These are phyloP conservation scores for Dryadula phaetusa DNA, from an alignment of 2,888 invertebrate genomes.

Conservation along the genomic window DNA sequence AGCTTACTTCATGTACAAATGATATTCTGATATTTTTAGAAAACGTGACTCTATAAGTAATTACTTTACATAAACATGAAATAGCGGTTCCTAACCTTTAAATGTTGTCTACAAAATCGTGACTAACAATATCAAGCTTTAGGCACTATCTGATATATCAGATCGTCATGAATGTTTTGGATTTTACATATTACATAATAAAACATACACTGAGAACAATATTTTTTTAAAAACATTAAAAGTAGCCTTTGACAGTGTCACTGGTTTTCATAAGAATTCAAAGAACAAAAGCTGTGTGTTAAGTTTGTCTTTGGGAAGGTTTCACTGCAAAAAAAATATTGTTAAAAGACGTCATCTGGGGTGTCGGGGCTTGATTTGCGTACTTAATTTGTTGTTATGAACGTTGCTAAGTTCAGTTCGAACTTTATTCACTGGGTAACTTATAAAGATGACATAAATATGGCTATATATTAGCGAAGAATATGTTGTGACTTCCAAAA, in stretches of 20 bases:
- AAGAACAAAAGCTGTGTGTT: neutral
- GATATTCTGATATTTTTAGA: conserved; percentile 9
- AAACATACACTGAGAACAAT: too few species aligned
- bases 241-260: neutral
- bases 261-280: neutral
- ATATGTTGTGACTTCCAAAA: neutral
- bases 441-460: neutral
- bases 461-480: too few species aligned
- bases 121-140: conserved; percentile 36
- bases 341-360: neutral
- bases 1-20: neutral
- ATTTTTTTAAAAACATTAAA: too few species aligned
- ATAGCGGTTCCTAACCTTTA: conserved; percentile 37
- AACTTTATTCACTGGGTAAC: neutral
- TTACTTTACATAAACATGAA: conserved; percentile 30
- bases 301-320: neutral
- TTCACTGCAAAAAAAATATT: neutral
- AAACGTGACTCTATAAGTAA: conserved; percentile 23
- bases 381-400: neutral
- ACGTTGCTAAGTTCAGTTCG: neutral
- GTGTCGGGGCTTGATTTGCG: neutral
- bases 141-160: conserved; percentile 17
- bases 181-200: neutral
- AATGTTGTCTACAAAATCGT: conserved; percentile 33
- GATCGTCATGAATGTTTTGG: neutral